Evolutionary conservation across 2,888 invertebrate genomes (phyloP).

Genomic region (Acrobasis consociella): DNA sequence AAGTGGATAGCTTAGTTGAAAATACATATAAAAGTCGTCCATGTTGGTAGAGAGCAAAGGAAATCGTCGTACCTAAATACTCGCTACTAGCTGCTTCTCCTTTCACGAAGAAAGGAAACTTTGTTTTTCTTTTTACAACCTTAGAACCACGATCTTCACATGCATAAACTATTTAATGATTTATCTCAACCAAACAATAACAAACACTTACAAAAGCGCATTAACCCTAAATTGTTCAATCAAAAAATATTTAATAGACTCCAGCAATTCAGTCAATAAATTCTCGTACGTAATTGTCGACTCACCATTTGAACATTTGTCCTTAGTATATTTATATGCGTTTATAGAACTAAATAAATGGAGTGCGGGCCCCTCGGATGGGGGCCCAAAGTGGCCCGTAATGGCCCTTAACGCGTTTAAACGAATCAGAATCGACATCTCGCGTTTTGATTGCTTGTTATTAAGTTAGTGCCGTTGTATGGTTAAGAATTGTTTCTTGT

Average conservation of each 20-base stretch:
- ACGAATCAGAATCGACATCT: slow-evolving; percentile 24
- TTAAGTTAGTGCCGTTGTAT: slow-evolving; percentile 20
- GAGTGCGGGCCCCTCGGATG: slow-evolving; percentile 41
- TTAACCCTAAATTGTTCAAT: slow-evolving; percentile 23
- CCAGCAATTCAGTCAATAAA: slow-evolving; percentile 59
- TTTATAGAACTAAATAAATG: slow-evolving; percentile 26
- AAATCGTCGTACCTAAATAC: too few species aligned
- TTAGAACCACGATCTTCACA: too few species aligned
- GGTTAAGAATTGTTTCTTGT: slow-evolving; percentile 13
- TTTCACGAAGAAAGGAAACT: too few species aligned
- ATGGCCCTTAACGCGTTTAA: slow-evolving; percentile 34
- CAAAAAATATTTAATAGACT: slow-evolving; percentile 23
- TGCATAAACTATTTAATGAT: too few species aligned
- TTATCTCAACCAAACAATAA: neutral
- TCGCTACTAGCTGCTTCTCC: too few species aligned
- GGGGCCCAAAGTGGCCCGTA: slow-evolving; percentile 33
- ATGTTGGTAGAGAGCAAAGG: too few species aligned
- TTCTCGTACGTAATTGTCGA: slow-evolving; percentile 69
- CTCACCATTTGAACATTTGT: slow-evolving; percentile 67
- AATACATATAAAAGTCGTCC: too few species aligned
- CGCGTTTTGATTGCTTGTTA: slow-evolving; percentile 21
- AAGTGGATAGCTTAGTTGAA: too few species aligned
- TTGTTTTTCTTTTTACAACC: too few species aligned
- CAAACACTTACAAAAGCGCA: slow-evolving; percentile 6
- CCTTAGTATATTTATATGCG: slow-evolving; percentile 37